These are phyloP conservation scores for Protomyctophum bolini DNA, from an alignment of 2,113 vertebrate genomes.

Conservation along the genomic window DNA sequence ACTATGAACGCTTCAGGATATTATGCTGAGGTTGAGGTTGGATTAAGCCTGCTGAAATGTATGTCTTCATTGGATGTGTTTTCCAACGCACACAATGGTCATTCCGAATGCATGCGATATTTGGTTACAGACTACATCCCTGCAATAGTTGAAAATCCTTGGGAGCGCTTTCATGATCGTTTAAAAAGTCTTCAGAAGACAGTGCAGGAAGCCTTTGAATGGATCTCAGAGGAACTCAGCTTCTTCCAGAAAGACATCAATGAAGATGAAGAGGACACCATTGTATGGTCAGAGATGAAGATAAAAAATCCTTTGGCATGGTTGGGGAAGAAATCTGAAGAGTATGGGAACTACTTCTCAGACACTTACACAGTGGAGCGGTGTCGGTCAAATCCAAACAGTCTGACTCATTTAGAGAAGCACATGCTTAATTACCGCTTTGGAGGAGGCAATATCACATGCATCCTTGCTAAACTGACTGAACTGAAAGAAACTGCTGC, in stretches of 20 bases:
- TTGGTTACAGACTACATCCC: conserved; percentile 80
- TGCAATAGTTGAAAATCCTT: conserved; percentile 63
- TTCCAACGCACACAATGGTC: conserved; percentile 41
- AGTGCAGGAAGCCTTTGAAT: conserved; percentile 77
- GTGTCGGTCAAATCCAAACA: not conserved
- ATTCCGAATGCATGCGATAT: conserved; percentile 75
- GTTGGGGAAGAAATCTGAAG: conserved; percentile 69
- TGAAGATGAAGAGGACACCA: conserved; percentile 59
- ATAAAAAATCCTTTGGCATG: conserved; percentile 74
- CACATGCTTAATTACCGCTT: conserved; percentile 75
- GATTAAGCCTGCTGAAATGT: conserved; percentile 76
- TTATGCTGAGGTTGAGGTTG: conserved; percentile 81
- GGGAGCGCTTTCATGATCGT: conserved; percentile 73
- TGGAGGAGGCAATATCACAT: conserved; percentile 81
- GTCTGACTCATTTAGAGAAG: conserved; percentile 62
- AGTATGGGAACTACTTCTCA: conserved; percentile 78
- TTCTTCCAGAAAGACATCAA: conserved; percentile 83
- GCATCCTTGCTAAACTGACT: conserved; percentile 75
- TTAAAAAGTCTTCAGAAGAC: conserved; percentile 75
- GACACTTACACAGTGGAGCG: not conserved
- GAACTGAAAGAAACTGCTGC: conserved; percentile 63
- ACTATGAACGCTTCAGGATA: conserved; percentile 74
- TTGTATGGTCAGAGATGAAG: conserved; percentile 48
- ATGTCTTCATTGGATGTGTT: conserved; percentile 76
- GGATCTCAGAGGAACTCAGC: conserved; percentile 50